A percentile compares a stretch with the other conserved stretches of the same genome.
phyloP scores from a whole-genome alignment of 2,888 invertebrate genomes.

The Escarpia spicata region DNA sequence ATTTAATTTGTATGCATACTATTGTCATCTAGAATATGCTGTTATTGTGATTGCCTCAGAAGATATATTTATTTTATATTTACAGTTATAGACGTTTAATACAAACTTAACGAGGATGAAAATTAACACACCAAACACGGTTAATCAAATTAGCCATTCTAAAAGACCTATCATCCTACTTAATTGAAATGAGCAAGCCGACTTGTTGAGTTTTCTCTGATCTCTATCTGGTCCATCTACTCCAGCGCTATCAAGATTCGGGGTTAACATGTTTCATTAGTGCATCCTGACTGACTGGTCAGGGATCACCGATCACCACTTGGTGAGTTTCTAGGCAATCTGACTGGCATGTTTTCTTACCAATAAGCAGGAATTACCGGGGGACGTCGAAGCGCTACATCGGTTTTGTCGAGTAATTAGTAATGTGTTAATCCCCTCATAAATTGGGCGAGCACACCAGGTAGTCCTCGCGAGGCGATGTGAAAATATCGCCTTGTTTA shows the following conservation, averaged over 20 bases:
- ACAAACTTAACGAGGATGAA: neutral
- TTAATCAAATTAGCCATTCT: neutral
- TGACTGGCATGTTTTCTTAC: neutral
- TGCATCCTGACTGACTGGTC: neutral
- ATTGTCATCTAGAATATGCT: neutral
- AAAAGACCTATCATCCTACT: neutral
- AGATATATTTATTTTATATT: neutral
- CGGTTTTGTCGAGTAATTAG: neutral
- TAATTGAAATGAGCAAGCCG: neutral
- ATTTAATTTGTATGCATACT: neutral
- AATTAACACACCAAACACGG: neutral
- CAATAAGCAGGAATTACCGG: neutral
- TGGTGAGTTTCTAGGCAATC: neutral
- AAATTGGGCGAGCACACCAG: neutral
- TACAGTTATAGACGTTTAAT: neutral
- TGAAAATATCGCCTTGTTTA: neutral
- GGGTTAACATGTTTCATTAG: neutral
- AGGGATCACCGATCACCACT: neutral
- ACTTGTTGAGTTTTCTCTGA: neutral
- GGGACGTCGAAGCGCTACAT: neutral
- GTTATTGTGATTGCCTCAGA: neutral
- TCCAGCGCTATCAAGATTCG: neutral
- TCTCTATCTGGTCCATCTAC: neutral
- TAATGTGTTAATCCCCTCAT: constrained; percentile 13
- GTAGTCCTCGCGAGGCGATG: neutral